Evolutionary conservation across 1,140 invertebrate genomes (phyloP), one percentile per base, ranked within the genome.

Genomic region (Orussus abietinus): DNA sequence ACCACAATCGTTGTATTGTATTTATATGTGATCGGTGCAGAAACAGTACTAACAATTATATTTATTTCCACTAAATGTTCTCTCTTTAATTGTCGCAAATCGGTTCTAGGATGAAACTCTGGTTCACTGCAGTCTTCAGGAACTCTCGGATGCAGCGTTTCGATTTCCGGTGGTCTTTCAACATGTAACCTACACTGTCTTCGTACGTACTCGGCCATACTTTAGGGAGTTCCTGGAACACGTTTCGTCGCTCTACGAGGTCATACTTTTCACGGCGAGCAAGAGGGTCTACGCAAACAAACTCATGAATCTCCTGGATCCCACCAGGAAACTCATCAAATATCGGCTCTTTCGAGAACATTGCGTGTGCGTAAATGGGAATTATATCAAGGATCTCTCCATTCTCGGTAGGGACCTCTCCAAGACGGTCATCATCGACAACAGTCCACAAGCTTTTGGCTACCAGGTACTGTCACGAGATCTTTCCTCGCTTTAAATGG

Each of bases 221-320:
- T 94, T 96, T 64, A 77, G 82, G 7, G 92, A 96, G 74, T 98
- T 98, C 72, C 78, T 98, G 46, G 88, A 95, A 57, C 77, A 83
- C 40, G 90, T 97, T 6, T 93, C 92, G 0, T 79, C 87, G 10
- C 63, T 90, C 25, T 98, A 92, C 74, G 95, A 98, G 74, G 92
- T 98, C 4, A 96, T 97, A 38, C 72, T 97, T 11, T 98, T 97
- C 72, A 98, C 95, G 1, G 95, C 95, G 7, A 93, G 89, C 49
- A 97, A 97, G 72, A 80, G 92, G 40, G 90, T 96, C 14, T 98
- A 98, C 64, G 94, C 94, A 0, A 92, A 97, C 68, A 92, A 96
- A 62, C 77, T 98, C 18, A 79, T 96, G 58, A 94, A 98, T 75
- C 71, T 97, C 9, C 72, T 98, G 10, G 94, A 98, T 75, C 92